phyloP scores from a whole-genome alignment of 37 sponge, comb jelly and placozoan species.

The Chondrilla cf. caribensis region DNA sequence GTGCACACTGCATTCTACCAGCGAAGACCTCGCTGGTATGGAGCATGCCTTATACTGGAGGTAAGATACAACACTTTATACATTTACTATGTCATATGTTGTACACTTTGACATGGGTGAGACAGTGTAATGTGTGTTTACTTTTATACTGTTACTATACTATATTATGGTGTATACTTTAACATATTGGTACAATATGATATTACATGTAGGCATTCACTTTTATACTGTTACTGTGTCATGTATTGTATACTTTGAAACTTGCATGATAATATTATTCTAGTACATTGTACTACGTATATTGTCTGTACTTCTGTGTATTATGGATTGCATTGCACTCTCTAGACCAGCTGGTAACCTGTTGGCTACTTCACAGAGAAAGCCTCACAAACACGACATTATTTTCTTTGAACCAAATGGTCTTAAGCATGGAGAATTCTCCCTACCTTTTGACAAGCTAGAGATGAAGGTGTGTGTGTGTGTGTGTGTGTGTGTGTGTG shows the following conservation, averaged over 20 bases:
- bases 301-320: too few species aligned
- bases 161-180: too few species aligned
- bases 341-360: conserved; percentile 89
- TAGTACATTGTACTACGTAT: too few species aligned
- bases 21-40: conserved; percentile 71
- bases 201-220: too few species aligned
- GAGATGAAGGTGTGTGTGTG: conserved; percentile 31
- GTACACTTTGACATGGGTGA: background rate
- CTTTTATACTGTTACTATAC: too few species aligned
- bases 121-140: too few species aligned
- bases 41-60: conserved; percentile 84
- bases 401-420: conserved; percentile 98
- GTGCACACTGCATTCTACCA: conserved; percentile 80
- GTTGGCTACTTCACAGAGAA: conserved; percentile 74
- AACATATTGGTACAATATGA: too few species aligned
- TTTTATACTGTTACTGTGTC: background rate
- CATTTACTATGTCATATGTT: background rate
- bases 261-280: too few species aligned
- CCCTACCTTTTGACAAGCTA: conserved; percentile 48
- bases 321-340: too few species aligned
- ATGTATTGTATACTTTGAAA: background rate
- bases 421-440: conserved; percentile 88
- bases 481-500: too few species aligned
- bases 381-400: conserved; percentile 75
- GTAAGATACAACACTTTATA: conserved; percentile 15